These are phyloP conservation scores for Strix aluco DNA, from an alignment of 2,113 vertebrate genomes.

Conservation along the genomic window DNA sequence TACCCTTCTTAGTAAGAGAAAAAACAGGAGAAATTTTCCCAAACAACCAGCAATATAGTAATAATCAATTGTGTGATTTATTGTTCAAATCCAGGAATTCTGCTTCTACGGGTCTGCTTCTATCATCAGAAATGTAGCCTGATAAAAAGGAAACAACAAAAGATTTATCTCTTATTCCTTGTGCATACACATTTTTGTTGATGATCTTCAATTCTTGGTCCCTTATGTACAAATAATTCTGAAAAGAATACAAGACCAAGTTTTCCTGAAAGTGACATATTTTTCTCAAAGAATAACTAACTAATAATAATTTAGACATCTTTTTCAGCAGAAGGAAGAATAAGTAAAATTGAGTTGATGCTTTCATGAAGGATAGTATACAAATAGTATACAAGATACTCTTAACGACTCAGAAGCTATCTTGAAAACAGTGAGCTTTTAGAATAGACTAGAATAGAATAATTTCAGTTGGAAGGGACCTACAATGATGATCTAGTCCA, in stretches of 20 bases:
- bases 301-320: neutral
- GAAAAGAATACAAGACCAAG: neutral
- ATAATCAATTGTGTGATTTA: neutral
- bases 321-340: neutral
- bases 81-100: neutral
- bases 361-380: neutral
- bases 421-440: neutral
- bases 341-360: neutral
- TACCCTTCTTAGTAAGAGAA: neutral
- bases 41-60: neutral
- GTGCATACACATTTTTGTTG: neutral
- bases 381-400: neutral
- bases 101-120: neutral
- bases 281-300: neutral
- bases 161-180: neutral
- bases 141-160: neutral
- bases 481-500: neutral
- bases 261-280: neutral
- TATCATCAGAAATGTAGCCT: neutral
- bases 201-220: neutral
- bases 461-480: neutral
- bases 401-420: neutral
- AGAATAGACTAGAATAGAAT: neutral
- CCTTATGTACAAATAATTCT: neutral
- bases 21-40: neutral